Evolutionary conservation across 2,888 invertebrate genomes (phyloP), one percentile per base, ranked within the genome.

Genomic region (Ephialtes manifestator): DNA sequence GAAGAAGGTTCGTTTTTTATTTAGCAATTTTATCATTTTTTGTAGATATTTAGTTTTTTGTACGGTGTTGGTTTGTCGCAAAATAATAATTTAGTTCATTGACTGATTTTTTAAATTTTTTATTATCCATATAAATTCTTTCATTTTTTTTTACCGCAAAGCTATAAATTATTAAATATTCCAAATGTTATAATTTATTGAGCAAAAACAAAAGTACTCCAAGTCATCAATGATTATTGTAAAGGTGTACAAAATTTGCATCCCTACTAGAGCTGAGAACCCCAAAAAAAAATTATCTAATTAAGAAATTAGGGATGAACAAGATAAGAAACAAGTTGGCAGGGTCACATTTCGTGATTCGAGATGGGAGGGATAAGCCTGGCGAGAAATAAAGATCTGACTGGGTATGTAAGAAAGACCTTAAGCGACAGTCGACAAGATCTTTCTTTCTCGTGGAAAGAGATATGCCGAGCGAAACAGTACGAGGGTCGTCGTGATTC

Each of bases 361-460:
- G 35, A 48, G 60, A 35, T 20, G 28, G 20, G 39, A 46, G 71
- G 53, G 84, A 84, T 80, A 84, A 80, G 65, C 70, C 8, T 13
- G 7, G 46, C 68, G 39, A 85, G 86, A 88, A 86, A 90, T 90
- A 90, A 89, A 89, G 89, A 90, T 91, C 89, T 88, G 86, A 89
- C 75, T 81, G 68, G 71, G 63, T 83, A 85, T 86, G 87, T 88
- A 88, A 89, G 90, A 87, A 88, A 88, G 87, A 60, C 72, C 84
- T 87, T 87, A 85, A 87, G 82, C 86, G 86, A 84, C 89, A 84
- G 74, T 85, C 89, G 87, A 91, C 90, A 90, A 92, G 91, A 91
- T 91, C 74, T 80, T 81, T 86, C 76, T 72, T 46, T 81, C 70
- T 77, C 60, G 58, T 46, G 81, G 68, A 58, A 74, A 76, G 79